A percentile compares a stretch with the other conserved stretches of the same genome.
Evolutionary conservation across 2,113 vertebrate species (phyloP).

Genomic region (Gobio gobio): DNA sequence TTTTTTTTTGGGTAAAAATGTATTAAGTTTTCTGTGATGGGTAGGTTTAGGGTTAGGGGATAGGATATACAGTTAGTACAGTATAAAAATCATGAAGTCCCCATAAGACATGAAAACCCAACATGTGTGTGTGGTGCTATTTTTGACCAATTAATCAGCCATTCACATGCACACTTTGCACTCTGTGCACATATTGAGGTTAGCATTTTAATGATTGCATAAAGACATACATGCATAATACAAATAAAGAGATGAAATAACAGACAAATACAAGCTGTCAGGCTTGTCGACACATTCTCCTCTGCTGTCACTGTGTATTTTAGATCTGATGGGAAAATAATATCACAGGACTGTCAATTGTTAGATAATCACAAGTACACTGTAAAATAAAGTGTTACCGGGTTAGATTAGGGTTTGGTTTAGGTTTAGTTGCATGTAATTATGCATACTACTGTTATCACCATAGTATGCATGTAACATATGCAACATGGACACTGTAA

Average conservation of each 20-base stretch:
- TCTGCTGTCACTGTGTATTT: conserved; percentile 11
- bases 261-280: neutral
- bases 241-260: neutral
- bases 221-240: neutral
- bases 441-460: too few species aligned
- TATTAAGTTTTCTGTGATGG: too few species aligned
- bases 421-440: too few species aligned
- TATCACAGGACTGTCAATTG: neutral
- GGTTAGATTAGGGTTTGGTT: too few species aligned
- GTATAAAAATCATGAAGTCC: too few species aligned
- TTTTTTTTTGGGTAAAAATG: too few species aligned
- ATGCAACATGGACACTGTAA: too few species aligned
- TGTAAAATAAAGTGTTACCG: too few species aligned
- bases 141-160: neutral
- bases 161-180: neutral
- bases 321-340: neutral
- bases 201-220: conserved; percentile 8
- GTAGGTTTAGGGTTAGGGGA: too few species aligned
- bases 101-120: too few species aligned
- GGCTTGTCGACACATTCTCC: neutral
- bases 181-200: neutral
- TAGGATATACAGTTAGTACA: too few species aligned
- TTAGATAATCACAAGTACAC: neutral
- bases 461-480: too few species aligned
- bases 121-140: neutral